These are phyloP conservation scores for Zingel zingel DNA, from an alignment of 2,113 vertebrate species.

Conservation along the genomic window DNA sequence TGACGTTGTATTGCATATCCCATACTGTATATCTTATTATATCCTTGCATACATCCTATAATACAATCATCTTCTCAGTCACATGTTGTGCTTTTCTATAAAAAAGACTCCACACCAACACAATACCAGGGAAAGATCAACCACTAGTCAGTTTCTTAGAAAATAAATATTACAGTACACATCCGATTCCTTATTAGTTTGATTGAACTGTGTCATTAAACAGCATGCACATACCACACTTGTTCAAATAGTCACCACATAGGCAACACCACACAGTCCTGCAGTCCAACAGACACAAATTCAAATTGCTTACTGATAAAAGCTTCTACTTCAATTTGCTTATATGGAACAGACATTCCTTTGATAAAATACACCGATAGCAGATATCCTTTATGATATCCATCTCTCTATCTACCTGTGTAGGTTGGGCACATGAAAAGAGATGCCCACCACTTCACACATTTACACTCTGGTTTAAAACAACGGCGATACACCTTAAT, in stretches of 20 bases:
- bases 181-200: background rate
- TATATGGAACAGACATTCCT: background rate
- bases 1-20: background rate
- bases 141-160: background rate
- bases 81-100: background rate
- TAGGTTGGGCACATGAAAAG: conserved; percentile 54
- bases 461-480: background rate
- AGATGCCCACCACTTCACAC: conserved; percentile 35
- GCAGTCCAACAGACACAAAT: background rate
- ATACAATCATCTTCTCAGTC: background rate
- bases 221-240: conserved; percentile 9
- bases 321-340: background rate
- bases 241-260: conserved; percentile 5
- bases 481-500: background rate
- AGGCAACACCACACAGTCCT: conserved; percentile 5
- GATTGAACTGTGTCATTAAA: background rate
- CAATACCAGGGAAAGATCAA: background rate
- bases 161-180: background rate
- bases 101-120: background rate
- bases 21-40: background rate
- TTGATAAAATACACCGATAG: background rate
- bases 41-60: background rate
- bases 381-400: background rate
- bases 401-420: conserved; percentile 53
- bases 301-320: background rate